These are phyloP conservation scores for Drosophila villosipedis DNA, from an alignment of 2,888 invertebrate species.

Conservation along the genomic window DNA sequence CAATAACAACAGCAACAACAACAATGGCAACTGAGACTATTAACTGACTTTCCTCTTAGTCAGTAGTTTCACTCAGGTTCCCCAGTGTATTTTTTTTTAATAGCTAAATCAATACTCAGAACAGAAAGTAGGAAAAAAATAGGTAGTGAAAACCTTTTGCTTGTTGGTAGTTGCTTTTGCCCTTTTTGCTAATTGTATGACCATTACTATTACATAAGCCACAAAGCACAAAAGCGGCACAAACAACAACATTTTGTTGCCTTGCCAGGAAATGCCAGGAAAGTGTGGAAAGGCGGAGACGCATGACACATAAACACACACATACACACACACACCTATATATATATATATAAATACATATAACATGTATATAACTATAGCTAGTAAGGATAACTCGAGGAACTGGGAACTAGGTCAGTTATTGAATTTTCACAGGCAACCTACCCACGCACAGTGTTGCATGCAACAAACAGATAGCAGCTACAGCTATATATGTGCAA, in stretches of 20 bases:
- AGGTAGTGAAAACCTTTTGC: constrained; percentile 20
- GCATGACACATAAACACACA: constrained; percentile 17
- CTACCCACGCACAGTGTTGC: constrained; percentile 35
- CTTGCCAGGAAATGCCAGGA: constrained; percentile 47
- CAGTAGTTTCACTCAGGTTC: constrained; percentile 32
- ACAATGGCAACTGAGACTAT: constrained; percentile 7
- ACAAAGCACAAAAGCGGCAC: constrained; percentile 1
- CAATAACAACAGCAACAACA: constrained; percentile 3
- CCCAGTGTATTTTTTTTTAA: constrained; percentile 57
- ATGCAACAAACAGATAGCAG: constrained; percentile 31
- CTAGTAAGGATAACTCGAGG: constrained; percentile 16
- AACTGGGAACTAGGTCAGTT: constrained; percentile 81
- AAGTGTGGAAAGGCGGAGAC: constrained; percentile 32
- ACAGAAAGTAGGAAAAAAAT: constrained; percentile 14
- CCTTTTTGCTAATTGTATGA: constrained; percentile 65
- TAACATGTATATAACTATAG: background rate
- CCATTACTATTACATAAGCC: constrained; percentile 69
- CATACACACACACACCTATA: background rate
- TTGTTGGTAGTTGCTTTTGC: constrained; percentile 23
- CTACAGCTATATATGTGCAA: constrained; percentile 7
- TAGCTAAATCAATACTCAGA: constrained; percentile 69
- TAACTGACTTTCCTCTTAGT: constrained; percentile 27
- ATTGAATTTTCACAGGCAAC: constrained; percentile 76
- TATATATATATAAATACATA: background rate
- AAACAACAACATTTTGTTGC: constrained; percentile 28